Percentiles rank a stretch among this genome's conserved stretches.
These are phyloP conservation scores for Drosophila punjabiensis DNA, from an alignment of 1,140 invertebrate genomes.

Conservation along the genomic window DNA sequence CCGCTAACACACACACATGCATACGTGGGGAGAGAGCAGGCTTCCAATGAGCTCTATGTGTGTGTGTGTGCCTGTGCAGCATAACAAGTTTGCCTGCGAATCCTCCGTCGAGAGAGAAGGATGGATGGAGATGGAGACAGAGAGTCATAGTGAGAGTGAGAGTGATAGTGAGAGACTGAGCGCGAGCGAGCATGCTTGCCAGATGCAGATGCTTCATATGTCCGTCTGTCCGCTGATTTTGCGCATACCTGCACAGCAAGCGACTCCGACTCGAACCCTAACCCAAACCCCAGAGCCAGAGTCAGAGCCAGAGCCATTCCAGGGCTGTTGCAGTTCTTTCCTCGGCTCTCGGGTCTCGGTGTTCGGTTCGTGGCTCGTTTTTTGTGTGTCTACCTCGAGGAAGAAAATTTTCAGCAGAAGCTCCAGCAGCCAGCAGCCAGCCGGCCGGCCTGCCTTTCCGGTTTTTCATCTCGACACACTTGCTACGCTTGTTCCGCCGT, in stretches of 20 bases:
- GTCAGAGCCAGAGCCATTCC: not conserved
- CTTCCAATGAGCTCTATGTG: not conserved
- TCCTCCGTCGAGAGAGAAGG: conserved; percentile 22
- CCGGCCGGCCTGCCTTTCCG: conserved; percentile 40
- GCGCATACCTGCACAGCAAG: conserved; percentile 36
- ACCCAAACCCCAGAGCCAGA: conserved; percentile 1
- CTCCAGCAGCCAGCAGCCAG: conserved; percentile 4
- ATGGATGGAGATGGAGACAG: not conserved
- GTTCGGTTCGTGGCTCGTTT: conserved; percentile 23
- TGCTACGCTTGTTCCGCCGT: conserved; percentile 4
- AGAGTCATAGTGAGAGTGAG: not conserved
- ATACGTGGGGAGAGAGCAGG: conserved; percentile 13
- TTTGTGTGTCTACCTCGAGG: conserved; percentile 69
- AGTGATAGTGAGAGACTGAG: not conserved
- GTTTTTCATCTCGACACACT: conserved; percentile 29
- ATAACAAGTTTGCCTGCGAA: conserved; percentile 68
- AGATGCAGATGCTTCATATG: conserved; percentile 33
- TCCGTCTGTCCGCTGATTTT: conserved; percentile 23
- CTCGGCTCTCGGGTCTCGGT: not conserved
- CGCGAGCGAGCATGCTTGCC: conserved; percentile 12
- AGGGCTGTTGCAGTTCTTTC: conserved; percentile 6
- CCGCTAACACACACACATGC: conserved; percentile 21
- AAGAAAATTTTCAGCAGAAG: conserved; percentile 59
- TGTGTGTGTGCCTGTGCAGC: conserved; percentile 29
- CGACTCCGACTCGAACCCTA: conserved; percentile 5